Evolutionary conservation across 2,888 invertebrate species (phyloP), one percentile per base, ranked within the genome.

Genomic region (Troides oblongomaculatus): DNA sequence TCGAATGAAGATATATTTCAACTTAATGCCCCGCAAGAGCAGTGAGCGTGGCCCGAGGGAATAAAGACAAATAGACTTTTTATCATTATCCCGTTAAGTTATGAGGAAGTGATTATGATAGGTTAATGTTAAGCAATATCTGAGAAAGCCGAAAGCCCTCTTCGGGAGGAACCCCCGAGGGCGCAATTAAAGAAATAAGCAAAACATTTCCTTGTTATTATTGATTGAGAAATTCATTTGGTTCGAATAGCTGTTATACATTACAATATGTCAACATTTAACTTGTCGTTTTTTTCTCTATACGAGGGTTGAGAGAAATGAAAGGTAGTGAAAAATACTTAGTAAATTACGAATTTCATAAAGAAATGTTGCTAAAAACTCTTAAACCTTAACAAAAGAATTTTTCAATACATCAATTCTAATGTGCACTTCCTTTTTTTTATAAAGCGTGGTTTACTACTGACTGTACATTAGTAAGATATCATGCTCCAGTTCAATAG

Each of bases 171-270:
- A 25, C 60, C 46, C 68, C 68, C 25, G 25, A 46, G 62, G 68
- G 63, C 63, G 21, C 21, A n/a, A 62, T 68, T 46, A 58, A 63
- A 53, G 63, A 58, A 63, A 63, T 63, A 59, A 59, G 46, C 63
- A 57, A 21, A 62, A 57, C 10, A 23, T 50, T 46, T 66, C 30
- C 50, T 50, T 66, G 50, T 66, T 30, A 30, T 60, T 58, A 68
- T 62, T 68, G 57, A 63, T 68, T 62, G 63, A 68, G 56, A 68
- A 63, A 58, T 58, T 59, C 59, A 66, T 68, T 63, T 63, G 43
- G 46, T 57, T 46, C 25, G 62, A 66, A 62, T 62, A 12, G 43
- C 21, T 21, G 1, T 50, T 50, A 50, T 50, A 17, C 17, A 50
- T 50, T 50, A 50, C 18, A 50, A 46, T 46, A 46, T 46, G 14